These are phyloP conservation scores for Sparus aurata DNA, from an alignment of 2,797 vertebrate species.

Conservation along the genomic window DNA sequence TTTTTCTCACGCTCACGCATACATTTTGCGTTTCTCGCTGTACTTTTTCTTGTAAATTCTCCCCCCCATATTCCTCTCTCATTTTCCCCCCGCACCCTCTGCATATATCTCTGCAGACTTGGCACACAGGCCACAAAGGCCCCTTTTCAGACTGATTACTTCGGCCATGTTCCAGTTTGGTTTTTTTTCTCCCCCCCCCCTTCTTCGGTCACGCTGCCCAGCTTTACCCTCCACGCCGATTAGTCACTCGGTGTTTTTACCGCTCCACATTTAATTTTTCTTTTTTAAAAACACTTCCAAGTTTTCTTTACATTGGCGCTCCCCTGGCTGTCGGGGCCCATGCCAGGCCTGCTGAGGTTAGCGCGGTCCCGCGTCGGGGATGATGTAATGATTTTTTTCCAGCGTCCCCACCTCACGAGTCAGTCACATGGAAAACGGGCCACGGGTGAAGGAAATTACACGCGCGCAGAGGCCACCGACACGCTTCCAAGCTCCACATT, in stretches of 20 bases:
- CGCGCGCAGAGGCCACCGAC: conserved; percentile 9
- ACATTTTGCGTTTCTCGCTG: conserved; percentile 32
- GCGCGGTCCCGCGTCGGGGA: conserved; percentile 19
- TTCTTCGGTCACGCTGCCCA: conserved; percentile 37
- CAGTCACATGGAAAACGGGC: conserved; percentile 50
- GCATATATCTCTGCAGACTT: conserved; percentile 38
- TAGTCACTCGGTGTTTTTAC: conserved; percentile 68
- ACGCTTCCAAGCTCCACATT: conserved; percentile 37
- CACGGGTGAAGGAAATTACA: conserved; percentile 37
- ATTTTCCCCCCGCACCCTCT: neutral
- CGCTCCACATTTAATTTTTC: conserved; percentile 53
- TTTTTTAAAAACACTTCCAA: conserved; percentile 66
- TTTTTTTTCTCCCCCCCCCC: conserved; percentile 20
- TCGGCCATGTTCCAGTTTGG: conserved; percentile 45
- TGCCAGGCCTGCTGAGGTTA: conserved; percentile 68
- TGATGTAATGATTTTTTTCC: conserved; percentile 73
- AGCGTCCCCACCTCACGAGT: conserved; percentile 40
- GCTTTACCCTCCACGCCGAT: conserved; percentile 58
- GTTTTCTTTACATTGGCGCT: conserved; percentile 51
- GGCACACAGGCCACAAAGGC: conserved; percentile 35
- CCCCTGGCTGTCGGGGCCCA: conserved; percentile 18
- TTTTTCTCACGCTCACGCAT: conserved; percentile 4
- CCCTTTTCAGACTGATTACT: conserved; percentile 61
- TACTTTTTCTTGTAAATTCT: neutral
- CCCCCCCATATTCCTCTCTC: neutral